phyloP scores from a whole-genome alignment of 2,888 invertebrate species.

The Ormyrus rosae region DNA sequence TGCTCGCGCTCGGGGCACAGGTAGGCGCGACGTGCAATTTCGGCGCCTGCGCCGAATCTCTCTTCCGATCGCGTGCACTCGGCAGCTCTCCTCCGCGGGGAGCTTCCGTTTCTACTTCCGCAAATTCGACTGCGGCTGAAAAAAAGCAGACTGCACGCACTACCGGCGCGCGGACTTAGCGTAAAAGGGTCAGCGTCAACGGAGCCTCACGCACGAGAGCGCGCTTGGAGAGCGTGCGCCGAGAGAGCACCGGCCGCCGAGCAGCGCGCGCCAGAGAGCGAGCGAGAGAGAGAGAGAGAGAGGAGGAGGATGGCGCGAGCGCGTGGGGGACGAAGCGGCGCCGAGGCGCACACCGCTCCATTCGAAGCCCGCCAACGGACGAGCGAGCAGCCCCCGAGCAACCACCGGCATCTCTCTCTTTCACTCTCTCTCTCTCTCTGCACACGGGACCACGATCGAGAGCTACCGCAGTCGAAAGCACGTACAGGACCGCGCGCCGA shows the following conservation, averaged over 20 bases:
- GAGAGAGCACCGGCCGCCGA: slow-evolving; percentile 40
- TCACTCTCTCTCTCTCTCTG: too few relatives aligned
- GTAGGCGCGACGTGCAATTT: slow-evolving; percentile 18
- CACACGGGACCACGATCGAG: slow-evolving; percentile 26
- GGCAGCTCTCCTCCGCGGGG: not conserved
- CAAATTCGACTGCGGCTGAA: too few relatives aligned
- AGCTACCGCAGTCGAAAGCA: not conserved
- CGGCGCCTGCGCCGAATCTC: not conserved
- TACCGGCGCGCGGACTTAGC: not conserved
- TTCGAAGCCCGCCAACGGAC: slow-evolving; percentile 76
- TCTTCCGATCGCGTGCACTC: slow-evolving; percentile 48
- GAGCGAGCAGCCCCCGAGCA: slow-evolving; percentile 70
- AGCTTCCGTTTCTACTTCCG: not conserved
- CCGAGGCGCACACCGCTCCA: slow-evolving; percentile 67
- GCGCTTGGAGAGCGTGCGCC: not conserved
- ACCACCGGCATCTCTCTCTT: not conserved
- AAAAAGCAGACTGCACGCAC: too few relatives aligned
- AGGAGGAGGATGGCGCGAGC: not conserved
- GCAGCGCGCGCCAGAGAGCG: slow-evolving; percentile 43
- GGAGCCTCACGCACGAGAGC: too few relatives aligned
- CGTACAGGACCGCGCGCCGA: not conserved
- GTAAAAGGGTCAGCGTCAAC: not conserved
- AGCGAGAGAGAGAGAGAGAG: slow-evolving; percentile 24
- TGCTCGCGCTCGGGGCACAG: not conserved
- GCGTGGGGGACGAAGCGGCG: slow-evolving; percentile 67